A percentile compares a stretch with the other conserved stretches of the same genome.
Evolutionary conservation across 2,888 invertebrate genomes (phyloP).

Genomic region (Crematogaster levior): DNA sequence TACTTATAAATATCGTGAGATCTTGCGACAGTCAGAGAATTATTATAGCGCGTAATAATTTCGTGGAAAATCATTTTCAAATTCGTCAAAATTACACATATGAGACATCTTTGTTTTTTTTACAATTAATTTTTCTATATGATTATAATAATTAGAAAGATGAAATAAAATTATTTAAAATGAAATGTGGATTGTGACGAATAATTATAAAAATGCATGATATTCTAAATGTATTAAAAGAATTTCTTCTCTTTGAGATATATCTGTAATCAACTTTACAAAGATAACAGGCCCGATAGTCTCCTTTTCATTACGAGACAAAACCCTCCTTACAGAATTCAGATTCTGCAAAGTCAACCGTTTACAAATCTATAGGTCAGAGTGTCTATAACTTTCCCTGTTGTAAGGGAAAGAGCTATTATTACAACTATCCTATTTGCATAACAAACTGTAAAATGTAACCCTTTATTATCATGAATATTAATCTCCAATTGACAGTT

Average conservation of each 20-base stretch:
- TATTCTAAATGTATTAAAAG: neutral
- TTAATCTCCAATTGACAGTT: neutral
- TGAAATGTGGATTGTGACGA: neutral
- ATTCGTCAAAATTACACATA: neutral
- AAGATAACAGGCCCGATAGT: neutral
- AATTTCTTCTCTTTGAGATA: conserved; percentile 5
- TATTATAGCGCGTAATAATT: neutral
- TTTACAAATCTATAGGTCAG: conserved; percentile 2
- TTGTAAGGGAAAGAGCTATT: neutral
- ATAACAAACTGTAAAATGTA: conserved; percentile 8
- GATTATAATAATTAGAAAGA: neutral
- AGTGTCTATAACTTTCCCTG: neutral
- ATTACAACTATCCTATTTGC: conserved; percentile 20
- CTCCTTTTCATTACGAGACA: conserved; percentile 15
- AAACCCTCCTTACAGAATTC: conserved; percentile 6
- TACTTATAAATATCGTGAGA: neutral
- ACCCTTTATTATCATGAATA: conserved; percentile 1
- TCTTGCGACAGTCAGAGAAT: neutral
- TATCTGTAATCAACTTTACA: neutral
- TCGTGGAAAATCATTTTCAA: neutral
- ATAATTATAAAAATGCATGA: neutral
- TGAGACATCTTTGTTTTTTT: neutral
- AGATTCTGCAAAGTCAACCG: conserved; percentile 9
- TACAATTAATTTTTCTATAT: conserved; percentile 7
- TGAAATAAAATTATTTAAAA: neutral